Percentiles rank a stretch among this genome's conserved stretches.
These are phyloP conservation scores for Oscheius sp. DNA, from an alignment of 1,140 invertebrate species.

Conservation along the genomic window DNA sequence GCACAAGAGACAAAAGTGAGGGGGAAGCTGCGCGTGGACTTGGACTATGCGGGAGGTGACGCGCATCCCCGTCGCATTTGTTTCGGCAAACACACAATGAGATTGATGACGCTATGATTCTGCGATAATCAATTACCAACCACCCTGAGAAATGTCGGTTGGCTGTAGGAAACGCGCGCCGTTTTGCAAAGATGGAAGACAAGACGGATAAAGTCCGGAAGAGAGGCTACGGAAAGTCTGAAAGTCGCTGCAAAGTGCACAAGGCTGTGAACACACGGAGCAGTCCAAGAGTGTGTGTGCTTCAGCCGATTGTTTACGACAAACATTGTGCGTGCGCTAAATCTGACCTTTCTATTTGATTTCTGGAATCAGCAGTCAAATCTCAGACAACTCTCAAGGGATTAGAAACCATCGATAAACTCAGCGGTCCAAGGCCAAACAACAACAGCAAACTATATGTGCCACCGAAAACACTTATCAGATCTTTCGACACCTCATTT, in stretches of 20 bases:
- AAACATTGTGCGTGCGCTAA: conserved; percentile 9
- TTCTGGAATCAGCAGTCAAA: background rate
- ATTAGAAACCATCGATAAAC: background rate
- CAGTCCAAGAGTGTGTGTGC: background rate
- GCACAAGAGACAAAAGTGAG: background rate
- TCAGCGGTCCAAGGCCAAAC: no score
- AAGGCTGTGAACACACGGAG: background rate
- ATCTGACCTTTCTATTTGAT: conserved; percentile 12
- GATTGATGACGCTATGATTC: conserved; percentile 11
- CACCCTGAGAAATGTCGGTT: no score
- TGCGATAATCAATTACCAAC: conserved; percentile 7
- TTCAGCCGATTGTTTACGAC: conserved; percentile 11
- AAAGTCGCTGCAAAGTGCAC: background rate
- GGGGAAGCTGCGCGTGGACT: background rate
- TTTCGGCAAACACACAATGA: conserved; percentile 9
- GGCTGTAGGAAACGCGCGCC: no score
- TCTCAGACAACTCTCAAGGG: background rate
- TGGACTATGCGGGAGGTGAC: background rate
- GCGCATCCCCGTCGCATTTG: background rate
- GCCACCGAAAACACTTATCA: no score
- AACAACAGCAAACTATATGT: no score
- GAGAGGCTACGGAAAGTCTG: no score
- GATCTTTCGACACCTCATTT: no score
- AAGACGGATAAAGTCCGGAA: no score
- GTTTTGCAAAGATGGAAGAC: no score